Base-by-base conservation (phyloP, 2,888 invertebrate genomes). In the Hypercompe scribonia region DNA sequence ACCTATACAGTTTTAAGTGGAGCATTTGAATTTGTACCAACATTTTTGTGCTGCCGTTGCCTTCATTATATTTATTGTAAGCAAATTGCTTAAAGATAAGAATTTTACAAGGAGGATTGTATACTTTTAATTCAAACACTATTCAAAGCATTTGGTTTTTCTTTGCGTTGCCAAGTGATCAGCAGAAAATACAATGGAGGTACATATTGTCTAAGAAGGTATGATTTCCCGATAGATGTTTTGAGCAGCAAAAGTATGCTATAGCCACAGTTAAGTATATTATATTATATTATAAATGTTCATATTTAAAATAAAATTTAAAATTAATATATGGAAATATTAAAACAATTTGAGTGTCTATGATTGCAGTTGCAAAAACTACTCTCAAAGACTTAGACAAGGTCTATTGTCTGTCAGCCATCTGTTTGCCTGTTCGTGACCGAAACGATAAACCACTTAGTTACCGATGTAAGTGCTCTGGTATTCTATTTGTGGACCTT, bases 1-100 rank as follows among this genome's bases (percentile, higher is more conserved):
- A 71, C 71, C 58, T 13, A 61, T 66, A 71, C 61, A 66, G 66
- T 71, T 71, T 66, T 33, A 61, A 66, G 36, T 61, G 18, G 42
- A 42, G 21, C 39, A 31, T 66, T 50, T 31, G 24, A 66, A 18
- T 21, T 46, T 31, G 64, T 64, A 39, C 34, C 15, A 36, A 28
- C 46, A 28, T 21, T 70, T 65, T 65, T 39, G 18, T 65, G 15
- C 28, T 10, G 28, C 28, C 10, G 39, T 39, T 65, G 5, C 24
- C 24, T 50, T 50, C n/a, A 54, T 54, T 54, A 39, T 7, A 15
- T 13, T 39, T 39, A 39, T 39, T 39, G 13, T 13, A 39, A 13
- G 39, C 5, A 39, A 39, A n/a, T n/a, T n/a, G n/a, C n/a, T n/a
- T n/a, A n/a, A n/a, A n/a, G n/a, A n/a, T n/a, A n/a, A n/a, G n/a